Conservation (phyloP, 2,888 invertebrate species). For the Drosophila recens region DNA sequence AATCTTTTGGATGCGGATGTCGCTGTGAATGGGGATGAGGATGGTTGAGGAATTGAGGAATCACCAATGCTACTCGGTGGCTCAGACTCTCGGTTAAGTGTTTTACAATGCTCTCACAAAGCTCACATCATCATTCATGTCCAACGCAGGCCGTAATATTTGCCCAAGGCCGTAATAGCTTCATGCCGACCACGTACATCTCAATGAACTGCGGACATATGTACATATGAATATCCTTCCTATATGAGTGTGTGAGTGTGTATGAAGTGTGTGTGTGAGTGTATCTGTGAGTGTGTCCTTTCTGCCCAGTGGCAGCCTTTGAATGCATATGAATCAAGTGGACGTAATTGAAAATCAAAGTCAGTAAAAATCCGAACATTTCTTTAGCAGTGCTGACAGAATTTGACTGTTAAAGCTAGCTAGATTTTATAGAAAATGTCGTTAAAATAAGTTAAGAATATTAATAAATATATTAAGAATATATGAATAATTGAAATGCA, state of each 20-base stretch:
- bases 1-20: constrained; percentile 51
- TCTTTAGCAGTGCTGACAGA: neutral
- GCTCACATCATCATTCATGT: constrained; percentile 78
- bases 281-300: constrained; percentile 24
- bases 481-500: no score
- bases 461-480: neutral
- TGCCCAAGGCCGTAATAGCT: constrained; percentile 63
- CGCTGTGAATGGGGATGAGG: constrained; percentile 13
- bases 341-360: constrained; percentile 77
- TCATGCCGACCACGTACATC: constrained; percentile 46
- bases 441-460: neutral
- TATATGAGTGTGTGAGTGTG: constrained; percentile 13
- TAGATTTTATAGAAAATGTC: neutral
- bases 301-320: constrained; percentile 53
- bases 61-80: constrained; percentile 19
- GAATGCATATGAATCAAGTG: constrained; percentile 72
- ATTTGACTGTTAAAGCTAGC: neutral
- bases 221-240: constrained; percentile 12
- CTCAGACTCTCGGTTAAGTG: constrained; percentile 59
- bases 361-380: constrained; percentile 44
- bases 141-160: constrained; percentile 73
- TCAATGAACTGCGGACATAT: constrained; percentile 27
- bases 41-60: constrained; percentile 4
- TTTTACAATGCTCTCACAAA: constrained; percentile 75
- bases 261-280: constrained; percentile 18